Evolutionary conservation across 2,113 vertebrate species (phyloP), one percentile per base, ranked within the genome.

Genomic region (Cinclus cinclus): DNA sequence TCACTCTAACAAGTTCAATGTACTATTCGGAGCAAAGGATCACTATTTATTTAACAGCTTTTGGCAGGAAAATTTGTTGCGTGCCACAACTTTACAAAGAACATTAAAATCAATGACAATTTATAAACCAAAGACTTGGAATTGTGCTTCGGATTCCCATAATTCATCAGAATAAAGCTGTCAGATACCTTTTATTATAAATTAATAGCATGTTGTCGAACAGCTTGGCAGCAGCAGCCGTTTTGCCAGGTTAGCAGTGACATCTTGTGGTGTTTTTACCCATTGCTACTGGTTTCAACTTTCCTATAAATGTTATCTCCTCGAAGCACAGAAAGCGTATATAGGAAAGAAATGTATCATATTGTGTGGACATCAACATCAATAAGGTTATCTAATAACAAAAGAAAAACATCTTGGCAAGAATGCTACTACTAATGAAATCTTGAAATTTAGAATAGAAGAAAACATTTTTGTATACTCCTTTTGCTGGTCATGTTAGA

Each of bases 71-170:
- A 98, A 98, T 98, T 98, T 98, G 97, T 97, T 98, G 97, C 87
- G 59, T 98, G 98, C 97, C 98, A 98, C 98, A 98, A 98, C 98
- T 98, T 98, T 98, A 98, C 98, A 98, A 98, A 98, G 98, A 98
- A 98, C 98, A 97, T 98, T 98, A 98, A 98, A 98, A 98, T 98
- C 97, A 98, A 98, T 98, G 97, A 98, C 98, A 98, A 98, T 98
- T 98, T 98, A 97, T 98, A 97, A 98, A 97, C 96, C 97, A 97
- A 98, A 98, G 97, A 62, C 97, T 97, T 95, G 97, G 97, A 98
- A 98, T 98, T 98, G 98, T 97, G 97, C 97, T 97, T 97, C 95
- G 90, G 97, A 97, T 98, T 98, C 98, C 97, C 97, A 97, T 98
- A 98, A 98, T 98, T 98, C 98, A 98, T 98, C 96, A 98, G 98